Conservation (phyloP, 2,888 invertebrate genomes). For the Acronicta alni region DNA sequence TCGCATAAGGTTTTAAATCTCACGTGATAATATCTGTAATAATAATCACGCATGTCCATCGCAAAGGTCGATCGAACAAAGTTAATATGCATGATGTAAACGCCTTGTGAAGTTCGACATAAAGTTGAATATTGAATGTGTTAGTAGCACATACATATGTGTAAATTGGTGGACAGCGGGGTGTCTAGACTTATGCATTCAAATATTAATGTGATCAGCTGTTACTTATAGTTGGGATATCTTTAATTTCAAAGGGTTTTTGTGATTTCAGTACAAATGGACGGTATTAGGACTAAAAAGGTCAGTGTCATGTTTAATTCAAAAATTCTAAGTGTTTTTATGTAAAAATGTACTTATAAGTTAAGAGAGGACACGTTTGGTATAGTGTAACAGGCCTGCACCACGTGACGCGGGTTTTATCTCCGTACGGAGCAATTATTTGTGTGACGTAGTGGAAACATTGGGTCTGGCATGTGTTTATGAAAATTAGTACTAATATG, state of each 20-base stretch:
- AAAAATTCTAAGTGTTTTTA: background rate
- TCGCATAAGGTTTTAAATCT: slow-evolving; percentile 10
- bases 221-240: slow-evolving; percentile 29
- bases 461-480: too few species aligned
- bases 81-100: background rate
- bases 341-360: too few species aligned
- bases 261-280: slow-evolving; percentile 17
- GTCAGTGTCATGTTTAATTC: background rate
- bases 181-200: slow-evolving; percentile 42
- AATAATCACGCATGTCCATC: slow-evolving; percentile 21
- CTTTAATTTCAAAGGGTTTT: slow-evolving; percentile 29
- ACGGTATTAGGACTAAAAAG: background rate
- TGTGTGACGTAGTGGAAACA: too few species aligned
- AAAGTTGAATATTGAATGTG: slow-evolving; percentile 6
- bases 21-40: background rate
- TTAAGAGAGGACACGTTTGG: too few species aligned
- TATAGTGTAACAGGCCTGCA: too few species aligned
- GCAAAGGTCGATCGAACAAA: slow-evolving; percentile 22
- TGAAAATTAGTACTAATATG: too few species aligned
- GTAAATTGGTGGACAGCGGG: slow-evolving; percentile 6
- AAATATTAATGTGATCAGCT: slow-evolving; percentile 38
- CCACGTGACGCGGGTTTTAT: too few species aligned
- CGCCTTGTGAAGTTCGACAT: fast-evolving
- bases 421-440: too few species aligned
- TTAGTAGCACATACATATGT: background rate